Evolutionary conservation across 2,113 vertebrate species (phyloP), one percentile per base, ranked within the genome.

Genomic region (Mobula birostris): DNA sequence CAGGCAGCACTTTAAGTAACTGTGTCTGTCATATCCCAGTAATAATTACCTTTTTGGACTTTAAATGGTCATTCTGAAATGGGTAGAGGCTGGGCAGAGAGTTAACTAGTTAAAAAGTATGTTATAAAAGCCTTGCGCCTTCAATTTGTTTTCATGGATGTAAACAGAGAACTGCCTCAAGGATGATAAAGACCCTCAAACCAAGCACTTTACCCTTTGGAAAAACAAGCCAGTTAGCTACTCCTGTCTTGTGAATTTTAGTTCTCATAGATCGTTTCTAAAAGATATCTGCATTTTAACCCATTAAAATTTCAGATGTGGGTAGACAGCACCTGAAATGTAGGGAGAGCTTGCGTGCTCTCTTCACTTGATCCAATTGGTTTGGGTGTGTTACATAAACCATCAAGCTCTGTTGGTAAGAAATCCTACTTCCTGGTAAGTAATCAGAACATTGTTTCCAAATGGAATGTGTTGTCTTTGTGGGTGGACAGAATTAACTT

Each of bases 1-100:
- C 96, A 97, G 96, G 95, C 94, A 32, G 88, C 94, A 95, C 96
- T 95, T 95, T 95, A 96, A 95, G 95, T 78, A 87, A 95, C 95
- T 94, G 95, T 95, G 95, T 70, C 94, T 32, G 8, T 40, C 94
- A 87, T 95, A 94, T 94, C 95, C 96, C 95, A 96, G 96, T 96
- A 96, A 97, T 96, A 96, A 96, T 95, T 74, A 93, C 91, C 68
- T 93, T 74, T 74, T 48, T 74, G 70, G 68, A 93, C 70, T 56
- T 93, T 76, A 93, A 93, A 66, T 93, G 91, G 36, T 66, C 70
- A 48, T 93, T 24, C 85, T 74, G 70, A 93, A 74, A 56, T 74
- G 19, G 70, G 9, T 93, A 27, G 19, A 74, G 40, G 21, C 15
- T 48, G 40, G 21, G 40, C 7, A 29, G 9, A 29, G 68, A 40